Evolutionary conservation across 2,888 invertebrate species (phyloP).

Genomic region (Perizoma flavofasciatum): DNA sequence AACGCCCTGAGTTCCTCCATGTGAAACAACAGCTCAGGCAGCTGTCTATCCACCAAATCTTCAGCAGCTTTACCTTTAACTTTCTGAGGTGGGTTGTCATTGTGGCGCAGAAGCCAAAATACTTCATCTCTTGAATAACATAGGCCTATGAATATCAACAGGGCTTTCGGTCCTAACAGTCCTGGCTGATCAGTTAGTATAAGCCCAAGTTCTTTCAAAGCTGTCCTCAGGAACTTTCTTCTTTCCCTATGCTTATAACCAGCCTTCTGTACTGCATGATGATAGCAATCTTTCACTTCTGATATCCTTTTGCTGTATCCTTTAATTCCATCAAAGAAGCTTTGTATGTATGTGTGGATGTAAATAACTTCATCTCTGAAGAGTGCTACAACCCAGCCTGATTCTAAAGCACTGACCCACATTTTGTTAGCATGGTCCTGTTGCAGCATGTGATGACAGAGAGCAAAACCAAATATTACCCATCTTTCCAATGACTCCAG

Average conservation of each 20-base stretch:
- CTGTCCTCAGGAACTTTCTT: slow-evolving; percentile 97
- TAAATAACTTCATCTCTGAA: slow-evolving; percentile 99
- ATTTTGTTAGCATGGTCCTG: slow-evolving; percentile 93
- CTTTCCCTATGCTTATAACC: slow-evolving; percentile 96
- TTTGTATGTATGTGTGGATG: slow-evolving; percentile 96
- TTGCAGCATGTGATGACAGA: slow-evolving; percentile 94
- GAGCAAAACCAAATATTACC: slow-evolving; percentile 97
- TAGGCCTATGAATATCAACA: slow-evolving; percentile 97
- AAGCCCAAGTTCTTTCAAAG: slow-evolving; percentile 96
- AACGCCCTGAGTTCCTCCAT: slow-evolving; percentile 98
- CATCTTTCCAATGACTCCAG: slow-evolving; percentile 98
- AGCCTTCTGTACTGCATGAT: slow-evolving; percentile 94
- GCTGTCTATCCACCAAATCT: slow-evolving; percentile 96
- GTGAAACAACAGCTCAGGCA: slow-evolving; percentile 98
- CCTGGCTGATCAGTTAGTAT: slow-evolving; percentile 99
- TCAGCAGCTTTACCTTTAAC: slow-evolving; percentile 94
- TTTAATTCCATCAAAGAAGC: slow-evolving; percentile 97
- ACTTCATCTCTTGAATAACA: slow-evolving; percentile 99
- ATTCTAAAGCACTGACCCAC: slow-evolving; percentile 96
- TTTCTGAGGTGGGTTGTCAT: slow-evolving; percentile 97
- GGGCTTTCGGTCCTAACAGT: slow-evolving; percentile 97
- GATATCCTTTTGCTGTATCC: slow-evolving; percentile 96
- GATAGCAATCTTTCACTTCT: slow-evolving; percentile 98
- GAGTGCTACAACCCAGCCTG: slow-evolving; percentile 96
- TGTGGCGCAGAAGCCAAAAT: slow-evolving; percentile 97